These are phyloP conservation scores for Thermophis baileyi DNA, from an alignment of 2,113 vertebrate species.

Conservation along the genomic window DNA sequence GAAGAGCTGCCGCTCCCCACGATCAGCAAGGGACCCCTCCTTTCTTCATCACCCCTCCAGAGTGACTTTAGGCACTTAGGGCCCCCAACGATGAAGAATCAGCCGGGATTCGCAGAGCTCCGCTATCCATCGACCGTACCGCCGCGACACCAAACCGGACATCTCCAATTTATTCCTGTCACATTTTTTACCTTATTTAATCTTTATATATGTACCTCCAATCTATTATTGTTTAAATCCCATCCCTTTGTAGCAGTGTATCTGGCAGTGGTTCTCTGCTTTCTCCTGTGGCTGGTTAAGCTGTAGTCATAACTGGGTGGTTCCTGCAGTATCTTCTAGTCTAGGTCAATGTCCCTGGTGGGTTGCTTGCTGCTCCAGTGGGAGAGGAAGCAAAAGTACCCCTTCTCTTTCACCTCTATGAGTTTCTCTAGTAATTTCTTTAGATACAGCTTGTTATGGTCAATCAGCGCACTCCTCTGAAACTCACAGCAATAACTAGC, in stretches of 20 bases:
- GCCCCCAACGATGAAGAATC: no score
- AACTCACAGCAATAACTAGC: not conserved
- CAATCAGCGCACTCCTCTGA: not conserved
- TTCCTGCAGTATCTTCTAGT: not conserved
- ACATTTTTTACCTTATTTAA: not conserved
- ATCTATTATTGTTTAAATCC: not conserved
- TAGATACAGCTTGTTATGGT: not conserved
- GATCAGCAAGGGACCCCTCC: no score
- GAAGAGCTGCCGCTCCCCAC: no score
- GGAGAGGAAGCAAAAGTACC: not conserved
- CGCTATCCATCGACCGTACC: no score
- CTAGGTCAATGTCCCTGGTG: not conserved
- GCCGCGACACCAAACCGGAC: no score
- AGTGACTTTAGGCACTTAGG: no score
- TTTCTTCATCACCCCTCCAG: no score
- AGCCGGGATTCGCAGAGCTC: no score
- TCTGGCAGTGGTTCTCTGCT: not conserved
- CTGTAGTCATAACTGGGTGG: not conserved
- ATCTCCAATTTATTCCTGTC: not conserved
- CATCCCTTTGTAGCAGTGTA: not conserved
- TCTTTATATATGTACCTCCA: not conserved
- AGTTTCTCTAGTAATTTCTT: not conserved
- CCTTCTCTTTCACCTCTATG: not conserved
- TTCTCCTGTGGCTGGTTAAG: not conserved
- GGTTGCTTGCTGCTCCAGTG: not conserved